Evolutionary conservation across 1,140 invertebrate genomes (phyloP), one percentile per base, ranked within the genome.

Genomic region (Drosophila hydei): DNA sequence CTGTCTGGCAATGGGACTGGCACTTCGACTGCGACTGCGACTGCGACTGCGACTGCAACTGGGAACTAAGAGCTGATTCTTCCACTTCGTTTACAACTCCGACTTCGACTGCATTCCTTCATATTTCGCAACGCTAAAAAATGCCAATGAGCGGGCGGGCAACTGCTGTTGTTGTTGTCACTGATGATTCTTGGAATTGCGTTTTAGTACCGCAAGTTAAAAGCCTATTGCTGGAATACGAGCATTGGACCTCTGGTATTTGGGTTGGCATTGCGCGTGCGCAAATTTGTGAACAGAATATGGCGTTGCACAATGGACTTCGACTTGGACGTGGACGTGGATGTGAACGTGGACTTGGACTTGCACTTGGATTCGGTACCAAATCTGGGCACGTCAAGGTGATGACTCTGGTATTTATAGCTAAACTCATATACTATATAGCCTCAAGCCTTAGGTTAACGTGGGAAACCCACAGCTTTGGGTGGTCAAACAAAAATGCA

Each of bases 41-140:
- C 4, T 30, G n/a, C 3, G 11, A 58, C 23, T 40, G 7, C 12
- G 18, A 52, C 50, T 18, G 9, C 11, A 23, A 45, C 19, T 45
- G 16, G 18, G 19, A n/a, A 45, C 19, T 8, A 43, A 69, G 56
- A 33, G 27, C 19, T 21, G 47, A 55, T 54, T 61, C 62, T 71
- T 63, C 50, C 51, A 76, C 72, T 61, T 80, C 77, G 78, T 72
- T 75, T 81, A 67, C 56, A 52, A 54, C 65, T 58, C 27, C 45
- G 65, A 69, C 65, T 58, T 25, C 45, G 71, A 72, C 75, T 72
- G 79, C 79, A 84, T 84, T 84, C 79, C 75, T 84, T 84, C 75
- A 84, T 84, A 84, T 84, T 76, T 84, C 63, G 79, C 79, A 84
- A 84, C 68, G 79, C 47, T 76, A 27, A 79, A 79, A 76, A 79